Evolutionary conservation across 1,140 invertebrate genomes (phyloP).

Genomic region (Heliconius nattereri): DNA sequence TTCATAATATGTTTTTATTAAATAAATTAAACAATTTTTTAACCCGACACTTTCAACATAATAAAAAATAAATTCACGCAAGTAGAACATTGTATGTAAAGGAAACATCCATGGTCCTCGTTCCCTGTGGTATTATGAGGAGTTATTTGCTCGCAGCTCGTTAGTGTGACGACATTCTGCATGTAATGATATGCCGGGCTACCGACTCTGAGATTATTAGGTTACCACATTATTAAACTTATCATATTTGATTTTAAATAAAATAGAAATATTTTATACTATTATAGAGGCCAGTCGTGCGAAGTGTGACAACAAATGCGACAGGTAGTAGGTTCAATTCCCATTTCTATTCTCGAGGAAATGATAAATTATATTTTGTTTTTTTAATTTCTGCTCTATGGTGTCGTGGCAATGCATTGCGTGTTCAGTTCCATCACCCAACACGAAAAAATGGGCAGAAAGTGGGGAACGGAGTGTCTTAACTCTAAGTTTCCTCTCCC

Average conservation of each 20-base stretch:
- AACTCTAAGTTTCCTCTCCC: too few species aligned
- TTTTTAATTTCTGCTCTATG: background rate
- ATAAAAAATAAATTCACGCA: conserved; percentile 20
- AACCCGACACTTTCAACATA: background rate
- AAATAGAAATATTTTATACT: background rate
- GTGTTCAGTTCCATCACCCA: too few species aligned
- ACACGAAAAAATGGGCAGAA: too few species aligned
- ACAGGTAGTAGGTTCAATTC: too few species aligned
- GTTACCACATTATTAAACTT: conserved; percentile 38
- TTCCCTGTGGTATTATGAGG: conserved; percentile 55
- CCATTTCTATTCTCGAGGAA: too few species aligned
- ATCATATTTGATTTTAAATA: conserved; percentile 22
- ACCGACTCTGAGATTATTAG: conserved; percentile 47
- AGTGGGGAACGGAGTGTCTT: too few species aligned
- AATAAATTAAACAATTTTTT: background rate
- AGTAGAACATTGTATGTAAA: conserved; percentile 16
- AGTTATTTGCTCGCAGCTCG: conserved; percentile 65
- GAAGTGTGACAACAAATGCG: too few species aligned
- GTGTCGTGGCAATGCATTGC: too few species aligned
- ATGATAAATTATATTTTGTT: too few species aligned
- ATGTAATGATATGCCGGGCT: conserved; percentile 55
- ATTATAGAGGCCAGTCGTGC: too few species aligned
- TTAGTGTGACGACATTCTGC: conserved; percentile 59
- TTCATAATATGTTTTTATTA: too few species aligned
- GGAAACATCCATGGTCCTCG: conserved; percentile 31